Percentiles rank a stretch among this genome's conserved stretches.
phyloP scores from a whole-genome alignment of 2,113 vertebrate species.

The Psophia crepitans region DNA sequence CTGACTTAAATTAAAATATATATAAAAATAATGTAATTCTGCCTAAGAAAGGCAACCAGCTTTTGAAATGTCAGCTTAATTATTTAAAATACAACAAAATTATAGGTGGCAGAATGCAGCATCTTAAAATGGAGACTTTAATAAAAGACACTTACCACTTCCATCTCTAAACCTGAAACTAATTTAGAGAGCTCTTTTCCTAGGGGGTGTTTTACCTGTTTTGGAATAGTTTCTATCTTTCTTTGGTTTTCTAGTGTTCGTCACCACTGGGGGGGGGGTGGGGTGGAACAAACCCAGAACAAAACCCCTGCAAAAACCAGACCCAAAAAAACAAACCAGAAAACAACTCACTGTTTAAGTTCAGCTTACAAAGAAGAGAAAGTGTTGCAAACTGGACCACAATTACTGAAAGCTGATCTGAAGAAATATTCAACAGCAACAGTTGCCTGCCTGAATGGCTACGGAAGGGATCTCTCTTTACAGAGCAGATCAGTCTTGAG shows the following conservation, averaged over 20 bases:
- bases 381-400: background rate
- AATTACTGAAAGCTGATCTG: background rate
- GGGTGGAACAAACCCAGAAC: too few relatives aligned
- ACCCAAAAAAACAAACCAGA: background rate
- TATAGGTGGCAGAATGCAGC: background rate
- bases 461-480: background rate
- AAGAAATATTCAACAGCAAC: background rate
- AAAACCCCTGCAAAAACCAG: too few relatives aligned
- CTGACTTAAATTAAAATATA: slow-evolving; percentile 8
- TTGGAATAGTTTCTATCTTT: background rate
- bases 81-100: slow-evolving; percentile 42
- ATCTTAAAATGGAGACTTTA: background rate
- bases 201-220: background rate
- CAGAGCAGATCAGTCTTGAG: background rate
- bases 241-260: background rate
- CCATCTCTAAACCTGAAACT: background rate
- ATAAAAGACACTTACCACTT: background rate
- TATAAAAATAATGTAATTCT: background rate
- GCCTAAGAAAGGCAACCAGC: background rate
- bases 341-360: background rate
- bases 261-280: too few relatives aligned
- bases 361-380: background rate
- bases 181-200: background rate
- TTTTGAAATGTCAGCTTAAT: slow-evolving; percentile 23
- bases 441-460: background rate